Evolutionary conservation across 2,113 vertebrate genomes (phyloP).

Genomic region (Zosterops hypoxanthus): DNA sequence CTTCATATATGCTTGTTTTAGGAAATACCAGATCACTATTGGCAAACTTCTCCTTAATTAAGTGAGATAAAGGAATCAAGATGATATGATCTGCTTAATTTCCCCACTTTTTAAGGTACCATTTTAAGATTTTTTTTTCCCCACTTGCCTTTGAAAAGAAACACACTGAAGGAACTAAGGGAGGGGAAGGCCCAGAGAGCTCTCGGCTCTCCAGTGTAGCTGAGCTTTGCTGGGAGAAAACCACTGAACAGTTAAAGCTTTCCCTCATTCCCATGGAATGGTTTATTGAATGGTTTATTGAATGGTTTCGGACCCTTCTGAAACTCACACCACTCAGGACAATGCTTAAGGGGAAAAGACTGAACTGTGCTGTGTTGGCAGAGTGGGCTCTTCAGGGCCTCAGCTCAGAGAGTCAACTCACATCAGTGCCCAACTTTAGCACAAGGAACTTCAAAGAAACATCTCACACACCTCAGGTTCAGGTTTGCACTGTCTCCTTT

Average conservation of each 20-base stretch:
- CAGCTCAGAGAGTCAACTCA: not conserved
- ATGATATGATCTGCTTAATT: not conserved
- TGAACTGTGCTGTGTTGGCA: not conserved
- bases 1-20: slow-evolving; percentile 23
- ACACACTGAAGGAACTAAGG: not conserved
- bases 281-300: not conserved
- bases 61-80: slow-evolving; percentile 21
- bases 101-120: not conserved
- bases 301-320: not conserved
- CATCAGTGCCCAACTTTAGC: not conserved
- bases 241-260: not conserved
- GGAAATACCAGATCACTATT: slow-evolving; percentile 29
- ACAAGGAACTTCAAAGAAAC: not conserved
- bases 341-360: not conserved
- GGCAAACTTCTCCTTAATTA: slow-evolving; percentile 52
- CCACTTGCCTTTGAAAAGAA: not conserved
- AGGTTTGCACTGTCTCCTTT: not conserved
- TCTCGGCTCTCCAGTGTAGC: not conserved
- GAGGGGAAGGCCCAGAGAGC: not conserved
- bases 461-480: not conserved
- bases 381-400: not conserved
- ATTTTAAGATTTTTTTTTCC: not conserved
- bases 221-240: not conserved
- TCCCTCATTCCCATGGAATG: not conserved
- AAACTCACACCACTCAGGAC: not conserved